phyloP scores from a whole-genome alignment of 2,797 vertebrate species.

The Zenarchopterus dispar region DNA sequence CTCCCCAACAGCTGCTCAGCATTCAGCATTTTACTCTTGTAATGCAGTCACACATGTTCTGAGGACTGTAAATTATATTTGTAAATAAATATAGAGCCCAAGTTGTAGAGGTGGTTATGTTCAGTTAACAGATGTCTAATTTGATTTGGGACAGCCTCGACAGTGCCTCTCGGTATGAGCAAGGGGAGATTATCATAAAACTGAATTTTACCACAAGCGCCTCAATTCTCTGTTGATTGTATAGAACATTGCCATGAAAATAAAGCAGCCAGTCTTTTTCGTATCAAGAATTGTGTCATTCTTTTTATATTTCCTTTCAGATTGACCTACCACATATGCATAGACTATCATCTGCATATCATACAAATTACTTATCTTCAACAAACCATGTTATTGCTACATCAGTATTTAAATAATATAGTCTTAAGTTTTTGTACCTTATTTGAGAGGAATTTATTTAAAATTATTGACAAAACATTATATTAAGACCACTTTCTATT shows the following conservation, averaged over 20 bases:
- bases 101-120: slow-evolving; percentile 31
- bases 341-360: too few species aligned
- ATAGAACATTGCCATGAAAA: slow-evolving; percentile 71
- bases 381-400: too few species aligned
- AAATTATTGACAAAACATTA: too few species aligned
- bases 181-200: slow-evolving; percentile 18
- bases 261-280: slow-evolving; percentile 76
- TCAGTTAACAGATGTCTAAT: slow-evolving; percentile 27
- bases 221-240: slow-evolving; percentile 73
- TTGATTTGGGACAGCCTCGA: slow-evolving; percentile 32
- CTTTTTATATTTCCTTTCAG: background rate
- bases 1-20: slow-evolving; percentile 5
- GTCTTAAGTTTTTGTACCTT: too few species aligned
- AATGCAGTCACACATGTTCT: slow-evolving; percentile 36
- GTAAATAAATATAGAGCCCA: slow-evolving; percentile 71
- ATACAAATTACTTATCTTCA: too few species aligned
- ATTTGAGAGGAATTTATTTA: too few species aligned
- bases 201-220: slow-evolving; percentile 70
- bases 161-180: slow-evolving; percentile 69
- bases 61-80: slow-evolving; percentile 60
- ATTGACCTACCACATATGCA: background rate
- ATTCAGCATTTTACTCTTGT: slow-evolving; percentile 30
- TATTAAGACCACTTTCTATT: too few species aligned
- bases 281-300: slow-evolving; percentile 27
- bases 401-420: too few species aligned